phyloP scores from a whole-genome alignment of 1,140 invertebrate genomes.

The Penaeus japonicus region DNA sequence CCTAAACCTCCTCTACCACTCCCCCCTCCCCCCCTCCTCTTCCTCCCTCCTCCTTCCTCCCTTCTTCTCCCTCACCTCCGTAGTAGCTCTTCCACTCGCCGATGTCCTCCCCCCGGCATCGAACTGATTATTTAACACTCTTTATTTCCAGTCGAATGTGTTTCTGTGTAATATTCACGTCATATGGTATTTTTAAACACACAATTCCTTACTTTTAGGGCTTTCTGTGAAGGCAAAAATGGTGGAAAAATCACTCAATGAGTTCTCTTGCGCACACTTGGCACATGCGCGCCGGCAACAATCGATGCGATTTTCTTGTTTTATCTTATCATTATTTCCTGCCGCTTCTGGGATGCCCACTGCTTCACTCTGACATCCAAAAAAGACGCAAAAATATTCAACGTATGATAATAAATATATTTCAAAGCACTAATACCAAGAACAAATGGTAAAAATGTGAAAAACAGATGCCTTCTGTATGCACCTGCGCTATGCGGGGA shows the following conservation, averaged over 20 bases:
- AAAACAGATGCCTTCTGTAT: background rate
- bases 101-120: background rate
- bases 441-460: background rate
- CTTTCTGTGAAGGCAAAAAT: too few species aligned
- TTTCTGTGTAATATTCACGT: too few species aligned
- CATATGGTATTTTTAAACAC: too few species aligned
- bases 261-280: conserved; percentile 35
- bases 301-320: conserved; percentile 49
- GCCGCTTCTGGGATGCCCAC: conserved; percentile 27
- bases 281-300: conserved; percentile 40
- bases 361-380: background rate
- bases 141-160: too few species aligned
- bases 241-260: conserved; percentile 37
- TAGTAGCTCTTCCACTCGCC: conserved; percentile 50
- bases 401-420: background rate
- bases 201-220: too few species aligned
- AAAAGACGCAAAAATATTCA: background rate
- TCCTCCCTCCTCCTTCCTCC: background rate
- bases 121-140: background rate
- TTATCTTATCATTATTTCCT: conserved; percentile 54
- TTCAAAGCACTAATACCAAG: background rate
- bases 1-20: background rate
- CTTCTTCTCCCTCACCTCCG: conserved; percentile 27
- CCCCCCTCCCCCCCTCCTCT: background rate
- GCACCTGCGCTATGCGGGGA: conserved; percentile 39